Evolutionary conservation across 1,140 invertebrate species (phyloP).

Genomic region (Drosophila mauritiana): DNA sequence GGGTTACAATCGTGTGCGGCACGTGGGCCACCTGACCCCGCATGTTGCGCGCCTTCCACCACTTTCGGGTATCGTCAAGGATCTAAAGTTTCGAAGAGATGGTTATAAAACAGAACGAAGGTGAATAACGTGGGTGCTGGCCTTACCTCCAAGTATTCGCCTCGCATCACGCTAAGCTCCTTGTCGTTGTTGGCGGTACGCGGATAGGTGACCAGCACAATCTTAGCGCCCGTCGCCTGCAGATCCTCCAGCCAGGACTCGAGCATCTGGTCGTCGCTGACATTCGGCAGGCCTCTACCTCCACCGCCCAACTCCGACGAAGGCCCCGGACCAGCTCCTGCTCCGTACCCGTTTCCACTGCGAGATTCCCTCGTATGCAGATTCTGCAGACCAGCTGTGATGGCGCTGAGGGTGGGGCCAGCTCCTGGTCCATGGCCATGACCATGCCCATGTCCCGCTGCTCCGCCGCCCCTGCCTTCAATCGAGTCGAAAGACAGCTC

Average conservation of each 20-base stretch:
- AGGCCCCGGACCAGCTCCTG: constrained; percentile 26
- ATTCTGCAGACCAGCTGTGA: constrained; percentile 76
- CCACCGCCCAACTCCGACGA: constrained; percentile 52
- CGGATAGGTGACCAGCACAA: constrained; percentile 97
- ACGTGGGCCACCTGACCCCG: constrained; percentile 96
- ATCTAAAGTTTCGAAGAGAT: constrained; percentile 86
- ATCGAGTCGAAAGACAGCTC: constrained; percentile 92
- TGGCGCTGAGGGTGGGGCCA: constrained; percentile 62
- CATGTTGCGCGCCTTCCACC: constrained; percentile 98
- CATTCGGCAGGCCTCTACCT: constrained; percentile 34
- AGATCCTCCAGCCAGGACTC: constrained; percentile 91
- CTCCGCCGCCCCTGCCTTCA: constrained; percentile 85
- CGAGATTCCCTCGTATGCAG: constrained; percentile 65
- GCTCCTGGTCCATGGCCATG: constrained; percentile 51
- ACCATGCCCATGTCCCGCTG: constrained; percentile 37
- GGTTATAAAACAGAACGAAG: not conserved
- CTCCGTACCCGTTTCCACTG: constrained; percentile 41
- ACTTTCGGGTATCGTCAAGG: constrained; percentile 97
- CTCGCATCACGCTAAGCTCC: constrained; percentile 97
- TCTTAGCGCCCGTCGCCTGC: constrained; percentile 90
- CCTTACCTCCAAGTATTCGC: constrained; percentile 96
- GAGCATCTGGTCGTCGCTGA: constrained; percentile 72
- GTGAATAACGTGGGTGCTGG: too few species aligned
- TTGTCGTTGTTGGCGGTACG: constrained; percentile 99
- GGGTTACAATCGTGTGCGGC: constrained; percentile 98